Conservation (phyloP, 2,797 vertebrate genomes). For the Sarcoramphus papa region DNA sequence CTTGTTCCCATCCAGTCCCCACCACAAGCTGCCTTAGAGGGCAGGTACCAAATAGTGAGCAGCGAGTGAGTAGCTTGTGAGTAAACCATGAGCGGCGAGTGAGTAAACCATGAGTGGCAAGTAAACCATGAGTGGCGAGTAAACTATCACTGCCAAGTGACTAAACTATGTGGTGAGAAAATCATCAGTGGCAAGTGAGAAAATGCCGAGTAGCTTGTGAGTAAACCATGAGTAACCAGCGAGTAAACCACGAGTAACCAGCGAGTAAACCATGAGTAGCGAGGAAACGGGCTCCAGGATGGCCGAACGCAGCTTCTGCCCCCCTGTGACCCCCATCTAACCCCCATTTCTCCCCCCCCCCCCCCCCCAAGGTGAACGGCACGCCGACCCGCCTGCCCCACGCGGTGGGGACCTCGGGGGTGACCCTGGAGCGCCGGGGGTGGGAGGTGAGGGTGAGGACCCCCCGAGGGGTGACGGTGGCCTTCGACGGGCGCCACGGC, state of each 20-base stretch:
- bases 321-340: background rate
- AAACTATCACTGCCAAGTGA: no score
- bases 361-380: conserved; percentile 69
- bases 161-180: background rate
- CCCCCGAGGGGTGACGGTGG: conserved; percentile 72
- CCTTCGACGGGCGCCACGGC: conserved; percentile 73
- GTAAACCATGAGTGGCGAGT: background rate
- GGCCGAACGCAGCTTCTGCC: background rate
- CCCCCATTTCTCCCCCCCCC: no score
- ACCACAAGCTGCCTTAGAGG: background rate
- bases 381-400: conserved; percentile 70
- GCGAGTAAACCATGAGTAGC: background rate
- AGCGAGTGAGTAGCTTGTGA: background rate
- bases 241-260: background rate
- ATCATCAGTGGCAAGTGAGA: background rate
- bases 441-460: conserved; percentile 58
- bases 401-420: background rate
- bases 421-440: background rate
- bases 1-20: background rate
- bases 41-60: background rate
- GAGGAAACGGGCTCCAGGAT: background rate
- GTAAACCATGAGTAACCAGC: background rate
- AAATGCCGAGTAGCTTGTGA: no score
- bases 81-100: background rate
- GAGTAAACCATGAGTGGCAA: background rate